Base-by-base conservation (phyloP, 2,113 vertebrate genomes). In the Notiomystis cincta region DNA sequence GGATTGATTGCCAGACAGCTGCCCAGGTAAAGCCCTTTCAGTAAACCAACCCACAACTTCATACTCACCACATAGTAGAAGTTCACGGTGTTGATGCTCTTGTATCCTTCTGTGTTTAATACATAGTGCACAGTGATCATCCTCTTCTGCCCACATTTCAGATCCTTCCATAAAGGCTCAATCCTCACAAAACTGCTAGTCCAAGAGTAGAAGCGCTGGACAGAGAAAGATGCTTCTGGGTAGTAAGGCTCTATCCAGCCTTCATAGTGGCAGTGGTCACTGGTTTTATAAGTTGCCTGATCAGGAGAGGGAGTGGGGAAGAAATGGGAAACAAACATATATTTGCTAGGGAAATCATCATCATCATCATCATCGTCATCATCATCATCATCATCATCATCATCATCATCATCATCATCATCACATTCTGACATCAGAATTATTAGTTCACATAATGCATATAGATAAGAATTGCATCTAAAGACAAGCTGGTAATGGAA, bases 171-270 rank as follows among this genome's bases (percentile, higher is more conserved):
- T 23, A 77, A 8, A 11, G 89, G 96, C 25, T 93, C 88, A 82
- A 97, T 95, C 61, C 96, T 97, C 40, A 98, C 65, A 93, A 98
- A 98, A 40, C 97, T 98, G 17, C 20, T 89, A 4, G 96, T 97
- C 92, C 87, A 94, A 38, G 98, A 98, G 80, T 97, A 98, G 76
- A 98, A 97, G 15, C 95, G 81, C 17, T 71, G 78, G 37, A 97
- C 9, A 1, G 80, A 94, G 51, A 95, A 3, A 42, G 72, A 85
- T 0, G 80, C 73, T 6, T 93, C 64, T 0, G 96, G 96, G 44
- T 97, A 97, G 14, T 54, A 51, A 27, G 96, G 94, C n/a, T 97
- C 84, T 64, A 96, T 64, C 97, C 97, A 98, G 7, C 97, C 96
- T 33, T 70, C 66, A 27, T 42, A 84, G 50, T 97, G 73, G 66